phyloP scores from a whole-genome alignment of 2,113 vertebrate genomes.

The Bostrychus sinensis region DNA sequence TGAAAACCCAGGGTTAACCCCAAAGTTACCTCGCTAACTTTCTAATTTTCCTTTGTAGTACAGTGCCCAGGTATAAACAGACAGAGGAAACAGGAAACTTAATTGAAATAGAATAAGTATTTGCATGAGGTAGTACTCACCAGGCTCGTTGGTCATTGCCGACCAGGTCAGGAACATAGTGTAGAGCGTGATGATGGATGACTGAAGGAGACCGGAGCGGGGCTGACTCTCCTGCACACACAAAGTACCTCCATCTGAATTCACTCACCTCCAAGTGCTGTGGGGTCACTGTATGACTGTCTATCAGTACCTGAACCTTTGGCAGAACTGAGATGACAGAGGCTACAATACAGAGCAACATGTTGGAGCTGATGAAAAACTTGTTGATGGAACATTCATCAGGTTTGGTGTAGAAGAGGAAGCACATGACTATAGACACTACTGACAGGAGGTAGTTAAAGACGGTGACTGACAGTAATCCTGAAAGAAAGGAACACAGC shows the following conservation, averaged over 20 bases:
- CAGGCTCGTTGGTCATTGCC: constrained; percentile 93
- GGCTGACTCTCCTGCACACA: constrained; percentile 85
- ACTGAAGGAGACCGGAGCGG: constrained; percentile 92
- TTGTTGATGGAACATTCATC: constrained; percentile 88
- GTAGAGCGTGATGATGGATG: constrained; percentile 92
- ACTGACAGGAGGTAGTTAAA: constrained; percentile 84
- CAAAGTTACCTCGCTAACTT: no score
- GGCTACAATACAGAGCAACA: constrained; percentile 83
- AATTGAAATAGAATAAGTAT: no score
- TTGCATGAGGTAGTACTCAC: constrained; percentile 80
- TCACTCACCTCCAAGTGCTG: neutral
- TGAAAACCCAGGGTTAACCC: no score
- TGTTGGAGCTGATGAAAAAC: constrained; percentile 92
- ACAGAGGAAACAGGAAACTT: no score
- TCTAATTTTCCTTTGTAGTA: no score
- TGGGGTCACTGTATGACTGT: neutral
- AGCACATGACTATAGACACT: constrained; percentile 78
- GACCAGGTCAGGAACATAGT: constrained; percentile 96
- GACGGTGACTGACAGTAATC: constrained; percentile 80
- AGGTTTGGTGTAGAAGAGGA: constrained; percentile 84
- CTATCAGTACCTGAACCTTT: constrained; percentile 87
- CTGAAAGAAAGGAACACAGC: constrained; percentile 67
- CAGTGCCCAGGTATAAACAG: no score
- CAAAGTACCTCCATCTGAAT: neutral
- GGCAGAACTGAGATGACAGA: constrained; percentile 87